These are phyloP conservation scores for Euphonia xanthogaster DNA, from an alignment of 2,797 vertebrate genomes.

Conservation along the genomic window DNA sequence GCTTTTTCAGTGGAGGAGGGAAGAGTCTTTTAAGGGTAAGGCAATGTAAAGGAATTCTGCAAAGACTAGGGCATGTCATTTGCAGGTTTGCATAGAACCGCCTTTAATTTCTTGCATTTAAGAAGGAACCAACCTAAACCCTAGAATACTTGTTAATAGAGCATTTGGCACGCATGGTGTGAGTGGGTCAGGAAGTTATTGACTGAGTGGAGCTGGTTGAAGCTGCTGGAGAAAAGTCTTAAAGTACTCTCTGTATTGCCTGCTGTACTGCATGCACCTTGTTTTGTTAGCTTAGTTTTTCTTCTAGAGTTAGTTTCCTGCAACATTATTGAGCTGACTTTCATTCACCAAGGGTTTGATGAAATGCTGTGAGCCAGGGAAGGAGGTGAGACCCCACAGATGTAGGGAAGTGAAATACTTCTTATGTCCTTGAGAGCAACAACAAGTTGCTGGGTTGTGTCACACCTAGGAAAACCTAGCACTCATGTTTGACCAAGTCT, in stretches of 20 bases:
- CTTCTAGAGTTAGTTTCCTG: neutral
- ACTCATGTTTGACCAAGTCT: neutral
- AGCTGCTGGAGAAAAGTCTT: neutral
- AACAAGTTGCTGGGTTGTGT: neutral
- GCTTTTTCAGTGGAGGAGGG: fast-evolving
- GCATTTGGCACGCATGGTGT: fast-evolving
- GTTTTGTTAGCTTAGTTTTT: neutral
- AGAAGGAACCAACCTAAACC: neutral
- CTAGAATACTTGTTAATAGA: neutral
- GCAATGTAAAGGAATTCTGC: neutral
- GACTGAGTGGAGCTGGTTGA: neutral
- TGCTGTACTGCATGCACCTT: neutral
- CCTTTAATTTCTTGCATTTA: neutral
- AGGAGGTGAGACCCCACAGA: neutral
- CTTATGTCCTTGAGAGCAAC: neutral
- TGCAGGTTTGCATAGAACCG: neutral
- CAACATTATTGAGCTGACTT: neutral
- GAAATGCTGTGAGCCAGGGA: neutral
- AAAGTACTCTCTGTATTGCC: neutral
- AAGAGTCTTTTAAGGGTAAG: neutral
- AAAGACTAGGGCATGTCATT: neutral
- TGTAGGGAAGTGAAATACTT: neutral
- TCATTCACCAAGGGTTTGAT: neutral
- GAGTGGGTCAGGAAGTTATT: neutral
- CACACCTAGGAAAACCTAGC: neutral